phyloP scores from a whole-genome alignment of 2,113 vertebrate species.

The Microtus pennsylvanicus region DNA sequence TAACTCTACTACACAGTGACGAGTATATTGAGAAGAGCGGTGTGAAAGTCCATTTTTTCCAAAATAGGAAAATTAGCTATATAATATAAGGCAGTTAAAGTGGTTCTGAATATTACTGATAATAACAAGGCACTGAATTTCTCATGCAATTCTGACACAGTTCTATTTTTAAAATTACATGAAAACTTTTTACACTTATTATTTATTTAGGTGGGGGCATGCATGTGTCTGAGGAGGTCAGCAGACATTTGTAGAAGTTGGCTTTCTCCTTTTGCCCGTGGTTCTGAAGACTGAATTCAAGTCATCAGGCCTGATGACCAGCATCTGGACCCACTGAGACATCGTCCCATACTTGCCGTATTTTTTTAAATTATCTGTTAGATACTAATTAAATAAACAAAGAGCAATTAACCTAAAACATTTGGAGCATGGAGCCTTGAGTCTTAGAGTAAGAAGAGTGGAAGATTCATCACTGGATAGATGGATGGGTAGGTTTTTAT shows the following conservation, averaged over 20 bases:
- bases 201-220: not conserved
- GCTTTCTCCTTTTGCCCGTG: not conserved
- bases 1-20: conserved; percentile 1
- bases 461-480: not conserved
- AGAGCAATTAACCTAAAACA: not conserved
- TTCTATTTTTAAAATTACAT: not conserved
- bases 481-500: not conserved
- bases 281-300: not conserved
- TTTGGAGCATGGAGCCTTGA: not conserved
- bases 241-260: not conserved
- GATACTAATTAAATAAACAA: conserved; percentile 24
- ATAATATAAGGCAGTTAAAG: not conserved
- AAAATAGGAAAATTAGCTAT: not conserved
- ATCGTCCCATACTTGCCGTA: not conserved
- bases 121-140: not conserved
- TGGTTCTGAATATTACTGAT: not conserved
- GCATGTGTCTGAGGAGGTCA: no score
- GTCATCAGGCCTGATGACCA: not conserved
- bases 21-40: not conserved
- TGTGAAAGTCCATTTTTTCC: conserved; percentile 32
- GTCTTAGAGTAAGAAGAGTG: not conserved
- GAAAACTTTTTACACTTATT: not conserved
- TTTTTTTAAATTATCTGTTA: not conserved
- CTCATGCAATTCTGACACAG: conserved; percentile 11
- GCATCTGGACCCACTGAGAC: not conserved